Evolutionary conservation across 1,140 invertebrate species (phyloP).

Genomic region (Hesperophylax magnus): DNA sequence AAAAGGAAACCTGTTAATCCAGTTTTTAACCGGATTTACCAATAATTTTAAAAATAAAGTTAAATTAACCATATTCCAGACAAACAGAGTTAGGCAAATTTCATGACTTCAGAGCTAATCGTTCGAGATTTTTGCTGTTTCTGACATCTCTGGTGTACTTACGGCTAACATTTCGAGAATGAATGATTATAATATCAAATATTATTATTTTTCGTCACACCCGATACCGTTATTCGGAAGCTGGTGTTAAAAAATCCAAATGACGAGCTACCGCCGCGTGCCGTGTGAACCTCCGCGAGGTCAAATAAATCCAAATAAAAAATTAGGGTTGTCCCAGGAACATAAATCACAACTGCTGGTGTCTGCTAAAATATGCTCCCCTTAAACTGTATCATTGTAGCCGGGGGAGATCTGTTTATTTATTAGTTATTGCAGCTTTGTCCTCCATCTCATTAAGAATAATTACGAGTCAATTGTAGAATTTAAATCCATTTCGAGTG

Average conservation of each 20-base stretch:
- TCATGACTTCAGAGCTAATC: not conserved
- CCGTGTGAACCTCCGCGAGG: constrained; percentile 52
- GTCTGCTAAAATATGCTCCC: constrained; percentile 48
- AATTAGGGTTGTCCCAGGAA: constrained; percentile 19
- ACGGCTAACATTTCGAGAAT: no score
- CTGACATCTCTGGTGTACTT: no score
- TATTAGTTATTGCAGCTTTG: constrained; percentile 32
- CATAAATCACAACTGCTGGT: constrained; percentile 46
- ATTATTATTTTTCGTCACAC: not conserved
- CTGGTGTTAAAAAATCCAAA: constrained; percentile 46
- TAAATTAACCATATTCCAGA: no score
- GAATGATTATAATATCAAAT: not conserved
- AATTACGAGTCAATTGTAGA: constrained; percentile 57
- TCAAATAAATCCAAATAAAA: constrained; percentile 30
- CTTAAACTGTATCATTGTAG: constrained; percentile 43
- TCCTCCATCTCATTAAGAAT: constrained; percentile 52
- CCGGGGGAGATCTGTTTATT: not conserved
- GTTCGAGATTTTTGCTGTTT: no score
- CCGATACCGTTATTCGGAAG: not conserved
- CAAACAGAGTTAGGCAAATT: not conserved
- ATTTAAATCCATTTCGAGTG: constrained; percentile 43
- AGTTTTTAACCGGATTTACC: no score
- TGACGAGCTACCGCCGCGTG: constrained; percentile 42
- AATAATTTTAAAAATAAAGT: no score
- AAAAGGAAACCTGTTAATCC: no score